Evolutionary conservation across 2,113 vertebrate genomes (phyloP).

Genomic region (Catharus fuscescens): DNA sequence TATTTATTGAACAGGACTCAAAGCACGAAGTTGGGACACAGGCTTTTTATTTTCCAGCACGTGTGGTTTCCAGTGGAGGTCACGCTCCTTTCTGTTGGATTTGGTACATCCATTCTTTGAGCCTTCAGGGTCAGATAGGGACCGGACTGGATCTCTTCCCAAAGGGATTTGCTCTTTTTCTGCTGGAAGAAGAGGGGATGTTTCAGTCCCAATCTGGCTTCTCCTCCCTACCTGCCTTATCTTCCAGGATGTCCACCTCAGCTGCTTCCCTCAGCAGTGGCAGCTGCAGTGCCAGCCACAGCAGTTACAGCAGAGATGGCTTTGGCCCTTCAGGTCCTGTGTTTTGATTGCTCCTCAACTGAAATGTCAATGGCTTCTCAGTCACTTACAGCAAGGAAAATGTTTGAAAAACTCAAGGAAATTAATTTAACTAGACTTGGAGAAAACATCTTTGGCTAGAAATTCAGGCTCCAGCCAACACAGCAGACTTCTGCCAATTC

Average conservation of each 20-base stretch:
- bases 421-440: conserved; percentile 7
- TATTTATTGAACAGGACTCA: background rate
- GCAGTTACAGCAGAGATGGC: background rate
- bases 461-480: background rate
- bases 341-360: background rate
- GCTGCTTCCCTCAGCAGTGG: background rate
- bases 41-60: background rate
- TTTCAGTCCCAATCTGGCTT: background rate
- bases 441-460: conserved; percentile 28
- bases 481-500: background rate
- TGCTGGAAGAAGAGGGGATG: background rate
- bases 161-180: background rate
- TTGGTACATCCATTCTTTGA: fast-evolving
- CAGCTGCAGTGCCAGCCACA: background rate
- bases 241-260: background rate
- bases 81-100: background rate
- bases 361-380: conserved; percentile 15
- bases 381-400: background rate
- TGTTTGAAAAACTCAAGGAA: conserved; percentile 10
- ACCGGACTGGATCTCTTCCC: fast-evolving
- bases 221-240: background rate
- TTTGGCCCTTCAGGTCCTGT: background rate
- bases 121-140: background rate
- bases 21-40: background rate
- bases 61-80: background rate